Conservation (phyloP, 2,888 invertebrate genomes). For the Athalia circularis region DNA sequence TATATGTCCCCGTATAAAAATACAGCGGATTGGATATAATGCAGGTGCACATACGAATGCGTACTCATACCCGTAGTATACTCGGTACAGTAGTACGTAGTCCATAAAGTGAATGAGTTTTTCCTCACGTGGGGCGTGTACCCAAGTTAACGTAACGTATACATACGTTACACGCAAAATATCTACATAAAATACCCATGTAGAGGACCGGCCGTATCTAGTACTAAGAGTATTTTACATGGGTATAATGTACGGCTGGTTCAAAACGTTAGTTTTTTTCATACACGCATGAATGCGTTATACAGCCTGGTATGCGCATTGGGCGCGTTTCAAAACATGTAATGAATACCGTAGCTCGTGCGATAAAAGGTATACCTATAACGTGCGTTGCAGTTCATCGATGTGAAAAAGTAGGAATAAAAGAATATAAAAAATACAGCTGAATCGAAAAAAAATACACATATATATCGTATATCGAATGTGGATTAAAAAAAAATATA, state of each 20-base stretch:
- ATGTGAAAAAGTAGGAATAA: conserved; percentile 23
- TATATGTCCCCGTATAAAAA: too few relatives aligned
- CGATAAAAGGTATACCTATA: not conserved
- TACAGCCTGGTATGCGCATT: conserved; percentile 15
- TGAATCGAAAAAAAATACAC: not conserved
- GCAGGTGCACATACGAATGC: not conserved
- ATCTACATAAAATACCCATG: not conserved
- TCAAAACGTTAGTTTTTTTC: conserved; percentile 16
- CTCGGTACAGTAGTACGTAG: not conserved
- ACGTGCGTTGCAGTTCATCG: conserved; percentile 31
- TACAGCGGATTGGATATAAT: not conserved
- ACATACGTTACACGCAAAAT: too few relatives aligned
- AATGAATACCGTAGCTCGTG: conserved; percentile 14
- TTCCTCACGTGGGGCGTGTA: not conserved
- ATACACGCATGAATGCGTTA: conserved; percentile 24
- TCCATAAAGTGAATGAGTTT: conserved; percentile 22
- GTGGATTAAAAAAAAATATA: not conserved
- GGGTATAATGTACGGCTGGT: conserved; percentile 5
- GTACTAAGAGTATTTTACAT: conserved; percentile 5
- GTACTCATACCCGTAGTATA: not conserved
- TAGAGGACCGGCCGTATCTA: not conserved
- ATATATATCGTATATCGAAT: too few relatives aligned
- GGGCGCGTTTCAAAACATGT: conserved; percentile 34
- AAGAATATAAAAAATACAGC: not conserved
- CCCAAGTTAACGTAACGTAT: not conserved